Evolutionary conservation across 2,888 invertebrate species (phyloP).

Genomic region (Lymantria dispar): DNA sequence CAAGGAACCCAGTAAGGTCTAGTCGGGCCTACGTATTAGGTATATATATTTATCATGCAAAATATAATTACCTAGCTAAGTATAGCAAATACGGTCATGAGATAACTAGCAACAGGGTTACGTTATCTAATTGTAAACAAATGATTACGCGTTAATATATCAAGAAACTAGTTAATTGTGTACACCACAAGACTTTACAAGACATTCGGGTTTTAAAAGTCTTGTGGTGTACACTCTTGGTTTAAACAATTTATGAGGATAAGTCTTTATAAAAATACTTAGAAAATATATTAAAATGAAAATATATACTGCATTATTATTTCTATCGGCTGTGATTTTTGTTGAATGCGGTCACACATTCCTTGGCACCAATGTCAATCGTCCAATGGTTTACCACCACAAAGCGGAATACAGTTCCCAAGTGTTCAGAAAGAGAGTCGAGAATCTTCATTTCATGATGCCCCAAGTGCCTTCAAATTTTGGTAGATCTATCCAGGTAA

Average conservation of each 20-base stretch:
- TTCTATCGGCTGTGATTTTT: conserved; percentile 36
- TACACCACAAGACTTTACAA: too few species aligned
- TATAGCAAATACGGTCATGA: too few species aligned
- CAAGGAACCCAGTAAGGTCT: too few species aligned
- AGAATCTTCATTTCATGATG: conserved; percentile 38
- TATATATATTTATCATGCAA: too few species aligned
- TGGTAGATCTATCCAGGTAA: conserved; percentile 45
- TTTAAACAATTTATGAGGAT: too few species aligned
- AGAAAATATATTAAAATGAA: conserved; percentile 32
- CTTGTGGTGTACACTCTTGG: neutral
- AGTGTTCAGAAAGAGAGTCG: conserved; percentile 45
- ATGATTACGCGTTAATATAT: neutral
- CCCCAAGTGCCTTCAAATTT: conserved; percentile 20
- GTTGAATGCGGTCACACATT: conserved; percentile 53
- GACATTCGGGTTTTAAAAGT: neutral
- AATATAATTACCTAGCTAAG: too few species aligned
- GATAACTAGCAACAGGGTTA: too few species aligned
- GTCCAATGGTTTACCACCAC: conserved; percentile 40
- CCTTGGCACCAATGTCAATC: conserved; percentile 25
- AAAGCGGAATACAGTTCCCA: conserved; percentile 30
- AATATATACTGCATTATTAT: conserved; percentile 21
- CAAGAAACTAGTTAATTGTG: neutral
- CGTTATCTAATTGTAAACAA: too few species aligned
- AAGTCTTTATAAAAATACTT: neutral
- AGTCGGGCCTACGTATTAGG: too few species aligned